These are phyloP conservation scores for Catamblyrhynchus diadema DNA, from an alignment of 2,797 vertebrate genomes.

Conservation along the genomic window DNA sequence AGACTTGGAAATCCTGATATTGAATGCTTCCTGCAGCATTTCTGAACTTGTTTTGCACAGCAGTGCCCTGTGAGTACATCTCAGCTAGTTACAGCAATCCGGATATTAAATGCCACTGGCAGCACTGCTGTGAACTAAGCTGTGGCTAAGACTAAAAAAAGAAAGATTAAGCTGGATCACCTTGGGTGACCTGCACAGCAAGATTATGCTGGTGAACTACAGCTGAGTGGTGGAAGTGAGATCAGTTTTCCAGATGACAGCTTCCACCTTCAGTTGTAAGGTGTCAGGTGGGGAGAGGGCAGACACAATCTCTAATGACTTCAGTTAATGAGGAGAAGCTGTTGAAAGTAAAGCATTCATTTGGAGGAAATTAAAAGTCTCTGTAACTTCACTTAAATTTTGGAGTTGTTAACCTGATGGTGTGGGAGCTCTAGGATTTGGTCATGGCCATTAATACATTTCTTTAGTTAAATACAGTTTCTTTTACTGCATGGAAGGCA, in stretches of 20 bases:
- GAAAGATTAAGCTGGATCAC: background rate
- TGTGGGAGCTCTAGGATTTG: background rate
- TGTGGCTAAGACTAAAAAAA: background rate
- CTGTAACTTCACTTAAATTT: background rate
- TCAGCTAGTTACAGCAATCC: background rate
- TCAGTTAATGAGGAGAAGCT: background rate
- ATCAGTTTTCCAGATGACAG: background rate
- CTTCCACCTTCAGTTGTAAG: background rate
- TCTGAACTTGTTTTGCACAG: background rate
- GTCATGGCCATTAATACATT: rapidly evolving
- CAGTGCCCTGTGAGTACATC: background rate
- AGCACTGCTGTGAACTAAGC: background rate
- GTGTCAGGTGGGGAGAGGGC: background rate
- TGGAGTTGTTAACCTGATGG: background rate
- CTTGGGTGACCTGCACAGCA: background rate
- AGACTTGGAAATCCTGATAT: background rate
- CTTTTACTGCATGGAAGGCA: background rate
- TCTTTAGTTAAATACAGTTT: background rate
- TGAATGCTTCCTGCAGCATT: background rate
- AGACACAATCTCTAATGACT: background rate
- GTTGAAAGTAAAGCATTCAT: background rate
- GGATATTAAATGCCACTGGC: background rate
- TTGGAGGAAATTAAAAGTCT: background rate
- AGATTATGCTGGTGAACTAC: background rate
- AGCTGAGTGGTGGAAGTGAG: background rate